Evolutionary conservation across 2,888 invertebrate genomes (phyloP).

Genomic region (Heteromurus nitidus): DNA sequence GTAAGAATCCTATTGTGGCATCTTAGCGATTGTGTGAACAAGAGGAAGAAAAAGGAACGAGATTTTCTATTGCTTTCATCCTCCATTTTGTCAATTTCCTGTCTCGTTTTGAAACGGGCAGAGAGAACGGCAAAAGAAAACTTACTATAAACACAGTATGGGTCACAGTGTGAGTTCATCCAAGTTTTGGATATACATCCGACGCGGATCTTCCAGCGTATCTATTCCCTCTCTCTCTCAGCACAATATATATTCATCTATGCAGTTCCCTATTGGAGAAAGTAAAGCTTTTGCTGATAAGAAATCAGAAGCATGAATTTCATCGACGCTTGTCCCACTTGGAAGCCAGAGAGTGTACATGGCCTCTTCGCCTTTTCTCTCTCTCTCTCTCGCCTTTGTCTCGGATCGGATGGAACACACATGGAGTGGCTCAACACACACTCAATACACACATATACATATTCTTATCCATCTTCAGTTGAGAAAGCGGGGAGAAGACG

Average conservation of each 20-base stretch:
- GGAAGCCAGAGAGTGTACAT: too few relatives aligned
- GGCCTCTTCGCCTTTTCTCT: too few relatives aligned
- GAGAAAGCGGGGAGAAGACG: not conserved
- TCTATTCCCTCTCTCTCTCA: not conserved
- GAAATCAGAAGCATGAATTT: constrained; percentile 10
- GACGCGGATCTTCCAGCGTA: too few relatives aligned
- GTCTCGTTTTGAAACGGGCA: constrained; percentile 30
- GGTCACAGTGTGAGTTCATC: not conserved
- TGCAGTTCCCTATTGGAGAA: too few relatives aligned
- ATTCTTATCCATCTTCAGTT: not conserved
- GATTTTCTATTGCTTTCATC: constrained; percentile 30
- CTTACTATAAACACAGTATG: not conserved
- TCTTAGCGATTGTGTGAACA: constrained; percentile 1
- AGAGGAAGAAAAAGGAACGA: constrained; percentile 18
- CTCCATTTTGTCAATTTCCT: constrained; percentile 59
- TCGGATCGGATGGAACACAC: not conserved
- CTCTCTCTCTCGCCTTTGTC: constrained; percentile 17
- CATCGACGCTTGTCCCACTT: not conserved
- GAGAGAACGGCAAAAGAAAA: too few relatives aligned
- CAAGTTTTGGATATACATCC: too few relatives aligned
- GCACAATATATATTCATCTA: not conserved
- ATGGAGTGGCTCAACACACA: not conserved
- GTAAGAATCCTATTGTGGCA: constrained; percentile 1
- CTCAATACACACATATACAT: not conserved
- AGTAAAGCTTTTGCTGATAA: not conserved